Base-by-base conservation (phyloP, 2,888 invertebrate species). In the Onthophagus sagittarius region DNA sequence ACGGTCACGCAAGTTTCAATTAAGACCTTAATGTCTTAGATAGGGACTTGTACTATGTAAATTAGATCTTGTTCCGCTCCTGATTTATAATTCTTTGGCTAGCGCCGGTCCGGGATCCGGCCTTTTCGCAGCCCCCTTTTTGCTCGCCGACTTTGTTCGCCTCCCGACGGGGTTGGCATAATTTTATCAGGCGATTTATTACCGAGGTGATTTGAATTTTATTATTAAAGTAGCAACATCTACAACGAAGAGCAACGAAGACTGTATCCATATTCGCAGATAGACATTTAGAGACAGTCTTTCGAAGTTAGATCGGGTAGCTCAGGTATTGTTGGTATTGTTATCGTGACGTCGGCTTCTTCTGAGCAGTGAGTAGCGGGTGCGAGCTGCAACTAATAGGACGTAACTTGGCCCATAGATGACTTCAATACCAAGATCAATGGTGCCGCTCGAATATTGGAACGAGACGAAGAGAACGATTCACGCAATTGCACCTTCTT, bases 1-100 rank as follows among this genome's bases (percentile, higher is more conserved):
- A 77, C 76, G 77, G 77, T 79, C 80, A 80, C 80, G 80, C 80
- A 77, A 80, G 78, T 76, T 78, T 80, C 80, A 80, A 80, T 80
- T 80, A 80, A 80, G 80, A 80, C 80, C 76, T 80, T 80, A 80
- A 80, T 80, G 80, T 79, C 78, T 77, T 76, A 77, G 79, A 80
- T 80, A 80, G 78, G 78, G 77, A 77, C 80, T 80, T 81, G 80
- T 81, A 76, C 79, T 81, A 81, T 81, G 80, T 79, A 81, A 81
- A 81, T 81, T 78, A 80, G 80, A 77, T 77, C 79, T 77, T 79
- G 79, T 80, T 79, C 74, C 76, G 76, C 76, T 75, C 77, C 76
- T 79, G 79, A 79, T 78, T 80, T 80, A 79, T 79, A 78, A 75
- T 76, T 71, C 73, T 71, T 71, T 69, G 63, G 67, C 32, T 67